phyloP scores from a whole-genome alignment of 2,797 vertebrate genomes.

The Micromesistius poutassou region DNA sequence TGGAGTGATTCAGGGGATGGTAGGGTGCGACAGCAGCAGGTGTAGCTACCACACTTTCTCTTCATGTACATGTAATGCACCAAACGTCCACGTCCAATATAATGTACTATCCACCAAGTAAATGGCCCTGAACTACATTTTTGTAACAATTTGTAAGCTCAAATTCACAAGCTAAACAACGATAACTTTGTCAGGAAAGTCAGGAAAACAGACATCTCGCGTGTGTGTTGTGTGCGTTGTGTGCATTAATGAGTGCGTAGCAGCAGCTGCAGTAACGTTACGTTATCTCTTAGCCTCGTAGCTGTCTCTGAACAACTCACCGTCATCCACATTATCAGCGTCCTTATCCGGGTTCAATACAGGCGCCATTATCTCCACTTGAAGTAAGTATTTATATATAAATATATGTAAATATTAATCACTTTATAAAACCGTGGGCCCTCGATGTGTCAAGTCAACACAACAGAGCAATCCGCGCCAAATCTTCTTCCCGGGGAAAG shows the following conservation, averaged over 20 bases:
- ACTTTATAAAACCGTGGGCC: slow-evolving; percentile 20
- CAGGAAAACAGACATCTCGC: no score
- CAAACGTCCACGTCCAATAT: no score
- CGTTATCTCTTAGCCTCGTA: neutral
- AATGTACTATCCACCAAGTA: no score
- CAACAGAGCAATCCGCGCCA: slow-evolving; percentile 67
- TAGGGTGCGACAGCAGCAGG: neutral
- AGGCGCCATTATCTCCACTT: slow-evolving; percentile 62
- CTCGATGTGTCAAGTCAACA: neutral
- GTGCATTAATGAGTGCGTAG: no score
- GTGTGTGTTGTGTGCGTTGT: no score
- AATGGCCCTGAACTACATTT: no score
- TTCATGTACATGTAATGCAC: no score
- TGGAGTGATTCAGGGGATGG: no score
- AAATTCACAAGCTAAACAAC: no score
- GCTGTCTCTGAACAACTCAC: slow-evolving; percentile 51
- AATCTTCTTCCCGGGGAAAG: slow-evolving; percentile 76
- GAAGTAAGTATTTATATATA: no score
- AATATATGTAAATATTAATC: neutral
- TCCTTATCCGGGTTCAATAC: slow-evolving; percentile 74
- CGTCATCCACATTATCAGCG: slow-evolving; percentile 52
- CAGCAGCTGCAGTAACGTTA: neutral
- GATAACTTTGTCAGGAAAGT: no score
- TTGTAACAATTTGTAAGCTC: no score
- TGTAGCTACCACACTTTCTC: neutral